Conservation (phyloP, 1,140 invertebrate species). For the Bemisia tabaci region DNA sequence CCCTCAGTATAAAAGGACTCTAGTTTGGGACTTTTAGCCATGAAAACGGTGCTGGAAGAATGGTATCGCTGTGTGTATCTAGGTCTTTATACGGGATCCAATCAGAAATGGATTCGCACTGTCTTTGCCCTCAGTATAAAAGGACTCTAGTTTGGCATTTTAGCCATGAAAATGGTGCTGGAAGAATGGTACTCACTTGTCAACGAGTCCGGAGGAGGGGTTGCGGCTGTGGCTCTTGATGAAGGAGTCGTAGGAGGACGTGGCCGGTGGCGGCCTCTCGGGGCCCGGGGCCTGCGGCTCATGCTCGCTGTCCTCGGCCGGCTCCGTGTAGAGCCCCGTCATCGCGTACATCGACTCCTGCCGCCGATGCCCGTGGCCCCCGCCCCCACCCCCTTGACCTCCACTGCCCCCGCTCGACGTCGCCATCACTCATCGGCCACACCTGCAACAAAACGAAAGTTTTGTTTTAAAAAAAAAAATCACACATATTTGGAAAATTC, state of each 20-base stretch:
- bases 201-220: conserved; percentile 47
- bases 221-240: conserved; percentile 64
- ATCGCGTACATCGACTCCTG: conserved; percentile 76
- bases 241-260: conserved; percentile 35
- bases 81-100: too few relatives aligned
- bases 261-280: conserved; percentile 16
- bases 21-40: too few relatives aligned
- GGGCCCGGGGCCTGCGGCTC: conserved; percentile 27
- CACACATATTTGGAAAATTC: too few relatives aligned
- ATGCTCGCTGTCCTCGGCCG: conserved; percentile 37
- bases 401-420: not conserved
- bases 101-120: too few relatives aligned
- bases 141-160: too few relatives aligned
- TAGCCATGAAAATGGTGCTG: too few relatives aligned
- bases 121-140: too few relatives aligned
- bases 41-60: too few relatives aligned
- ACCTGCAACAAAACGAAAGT: not conserved
- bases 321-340: conserved; percentile 68
- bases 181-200: conserved; percentile 36
- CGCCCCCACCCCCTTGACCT: conserved; percentile 29
- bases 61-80: too few relatives aligned
- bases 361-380: conserved; percentile 40
- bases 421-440: not conserved
- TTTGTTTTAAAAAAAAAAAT: not conserved
- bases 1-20: too few relatives aligned